phyloP scores from a whole-genome alignment of 2,888 invertebrate genomes.

The Iphiclides podalirius region DNA sequence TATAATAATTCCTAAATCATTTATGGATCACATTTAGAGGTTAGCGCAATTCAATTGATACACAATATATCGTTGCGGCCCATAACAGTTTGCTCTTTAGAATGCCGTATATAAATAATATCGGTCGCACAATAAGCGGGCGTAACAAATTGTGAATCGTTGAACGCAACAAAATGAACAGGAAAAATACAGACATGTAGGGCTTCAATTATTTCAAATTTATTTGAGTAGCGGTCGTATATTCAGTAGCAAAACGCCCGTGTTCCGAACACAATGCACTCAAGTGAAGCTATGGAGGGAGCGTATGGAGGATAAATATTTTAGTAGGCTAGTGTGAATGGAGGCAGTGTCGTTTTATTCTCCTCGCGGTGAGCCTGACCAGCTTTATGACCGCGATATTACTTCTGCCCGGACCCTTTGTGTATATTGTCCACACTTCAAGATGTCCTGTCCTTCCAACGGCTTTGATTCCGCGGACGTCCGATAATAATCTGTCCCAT shows the following conservation, averaged over 20 bases:
- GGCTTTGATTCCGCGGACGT: conserved; percentile 15
- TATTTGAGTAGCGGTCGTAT: conserved; percentile 23
- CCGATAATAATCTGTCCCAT: conserved; percentile 17
- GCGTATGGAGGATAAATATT: conserved; percentile 51
- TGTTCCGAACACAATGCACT: conserved; percentile 21
- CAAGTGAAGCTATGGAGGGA: conserved; percentile 21
- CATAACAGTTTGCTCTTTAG: conserved; percentile 2
- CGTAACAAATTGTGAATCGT: conserved; percentile 16
- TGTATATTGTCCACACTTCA: conserved; percentile 41
- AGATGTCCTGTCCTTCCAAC: conserved; percentile 27
- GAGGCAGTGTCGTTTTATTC: conserved; percentile 55
- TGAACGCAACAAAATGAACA: conserved; percentile 14
- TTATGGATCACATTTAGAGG: background rate
- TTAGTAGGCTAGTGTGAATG: conserved; percentile 72
- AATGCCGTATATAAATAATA: conserved; percentile 11
- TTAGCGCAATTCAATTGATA: background rate
- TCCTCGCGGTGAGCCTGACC: conserved; percentile 47
- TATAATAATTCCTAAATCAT: background rate
- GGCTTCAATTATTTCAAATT: conserved; percentile 24
- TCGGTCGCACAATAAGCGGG: conserved; percentile 3
- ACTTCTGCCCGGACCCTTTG: conserved; percentile 41
- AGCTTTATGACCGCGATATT: conserved; percentile 59
- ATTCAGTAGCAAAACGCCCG: conserved; percentile 35
- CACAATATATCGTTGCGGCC: conserved; percentile 11
- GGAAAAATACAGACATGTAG: conserved; percentile 13